phyloP scores from a whole-genome alignment of 1,140 invertebrate species.

The Ips nitidus region DNA sequence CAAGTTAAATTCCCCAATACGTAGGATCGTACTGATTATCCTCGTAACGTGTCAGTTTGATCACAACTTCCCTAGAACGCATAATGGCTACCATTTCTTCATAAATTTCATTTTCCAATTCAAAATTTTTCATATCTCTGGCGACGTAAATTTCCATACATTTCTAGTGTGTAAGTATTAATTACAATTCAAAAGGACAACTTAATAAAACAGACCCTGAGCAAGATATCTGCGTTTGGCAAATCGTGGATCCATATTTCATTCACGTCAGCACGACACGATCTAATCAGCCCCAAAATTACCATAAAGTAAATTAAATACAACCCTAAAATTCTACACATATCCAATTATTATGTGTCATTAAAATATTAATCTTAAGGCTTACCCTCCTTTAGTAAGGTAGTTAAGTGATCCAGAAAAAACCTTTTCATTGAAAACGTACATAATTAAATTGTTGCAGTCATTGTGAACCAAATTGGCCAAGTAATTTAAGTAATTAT shows the following conservation, averaged over 20 bases:
- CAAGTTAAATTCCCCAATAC: background rate
- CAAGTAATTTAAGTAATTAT: constrained; percentile 24
- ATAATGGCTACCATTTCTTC: constrained; percentile 27
- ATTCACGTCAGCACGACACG: background rate
- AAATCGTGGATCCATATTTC: constrained; percentile 29
- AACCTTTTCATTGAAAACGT: constrained; percentile 23
- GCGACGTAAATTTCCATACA: constrained; percentile 31
- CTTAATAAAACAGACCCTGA: constrained; percentile 4
- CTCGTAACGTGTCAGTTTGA: constrained; percentile 21
- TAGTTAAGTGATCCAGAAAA: constrained; percentile 9
- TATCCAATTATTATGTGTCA: too few species aligned
- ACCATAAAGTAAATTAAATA: constrained; percentile 35
- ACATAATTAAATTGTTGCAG: constrained; percentile 12
- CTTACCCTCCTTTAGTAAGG: constrained; percentile 11
- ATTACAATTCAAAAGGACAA: background rate
- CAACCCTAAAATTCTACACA: constrained; percentile 33
- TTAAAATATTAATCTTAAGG: background rate
- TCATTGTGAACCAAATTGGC: constrained; percentile 15
- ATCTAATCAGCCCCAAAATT: constrained; percentile 10
- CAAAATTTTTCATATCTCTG: constrained; percentile 26
- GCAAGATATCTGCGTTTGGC: constrained; percentile 22
- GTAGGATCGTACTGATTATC: constrained; percentile 17
- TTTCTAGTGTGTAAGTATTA: constrained; percentile 16
- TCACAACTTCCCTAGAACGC: constrained; percentile 32
- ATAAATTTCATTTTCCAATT: constrained; percentile 27